Percentiles rank a stretch among this genome's conserved stretches.
phyloP scores from a whole-genome alignment of 2,113 vertebrate species.

The Carettochelys insculpta region DNA sequence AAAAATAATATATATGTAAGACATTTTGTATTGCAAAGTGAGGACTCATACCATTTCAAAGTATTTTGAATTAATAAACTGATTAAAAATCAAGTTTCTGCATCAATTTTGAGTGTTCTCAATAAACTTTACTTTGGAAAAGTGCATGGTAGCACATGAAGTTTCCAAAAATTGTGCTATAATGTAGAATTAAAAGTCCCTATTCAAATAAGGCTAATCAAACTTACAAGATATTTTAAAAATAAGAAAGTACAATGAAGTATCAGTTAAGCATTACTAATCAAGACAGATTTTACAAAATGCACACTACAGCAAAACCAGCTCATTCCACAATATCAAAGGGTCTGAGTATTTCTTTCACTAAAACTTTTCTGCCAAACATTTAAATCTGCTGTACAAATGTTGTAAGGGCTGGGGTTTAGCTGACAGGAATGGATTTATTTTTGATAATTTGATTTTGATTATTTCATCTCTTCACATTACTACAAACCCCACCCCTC shows the following conservation, averaged over 20 bases:
- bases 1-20: background rate
- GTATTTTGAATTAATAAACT: background rate
- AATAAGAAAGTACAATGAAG: background rate
- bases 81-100: background rate
- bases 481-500: conserved; percentile 1
- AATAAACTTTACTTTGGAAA: background rate
- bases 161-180: background rate
- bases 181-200: background rate
- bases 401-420: background rate
- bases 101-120: background rate
- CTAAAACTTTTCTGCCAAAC: background rate
- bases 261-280: background rate
- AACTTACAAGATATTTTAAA: background rate
- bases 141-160: background rate
- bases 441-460: conserved; percentile 33
- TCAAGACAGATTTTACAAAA: background rate
- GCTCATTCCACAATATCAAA: background rate
- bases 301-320: background rate
- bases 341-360: background rate
- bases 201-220: background rate
- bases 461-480: conserved; percentile 35
- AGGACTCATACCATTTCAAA: background rate
- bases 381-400: conserved; percentile 6
- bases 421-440: conserved; percentile 19
- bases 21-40: background rate